Base-by-base conservation (phyloP, 2,888 invertebrate genomes). In the Harpalus rufipes region DNA sequence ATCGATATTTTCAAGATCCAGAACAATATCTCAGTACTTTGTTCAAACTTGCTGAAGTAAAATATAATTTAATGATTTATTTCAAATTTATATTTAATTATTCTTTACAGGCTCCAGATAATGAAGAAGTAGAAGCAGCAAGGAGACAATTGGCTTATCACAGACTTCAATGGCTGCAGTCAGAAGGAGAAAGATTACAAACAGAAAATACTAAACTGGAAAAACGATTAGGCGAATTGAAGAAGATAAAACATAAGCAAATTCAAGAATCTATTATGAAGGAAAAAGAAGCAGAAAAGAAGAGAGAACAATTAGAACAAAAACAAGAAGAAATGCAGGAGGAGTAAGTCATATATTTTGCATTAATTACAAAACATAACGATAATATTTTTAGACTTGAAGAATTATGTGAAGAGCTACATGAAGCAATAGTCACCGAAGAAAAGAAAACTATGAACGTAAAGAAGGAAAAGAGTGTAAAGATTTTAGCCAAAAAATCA, bases 141-240 rank as follows among this genome's bases (percentile, higher is more conserved):
- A 87, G 87, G 68, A 88, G 90, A 68, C 91, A 91, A 86, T 88
- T 89, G 84, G 90, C 90, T 4, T 91, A 90, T 86, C 91, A 91
- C 85, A 86, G 91, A 6, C 86, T 91, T 51, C 89, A 90, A 85
- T 91, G 91, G 91, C 85, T 91, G 85, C 89, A 89, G 81, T 89
- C 89, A 3, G 91, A 91, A 88, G 91, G 90, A 2, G 89, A 88
- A n/a, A 86, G 91, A 56, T 87, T 91, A 84, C 86, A 87, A 5
- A 88, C 89, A 65, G 91, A 91, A 86, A 91, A 91, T 86, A 86
- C 81, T 7, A 87, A 89, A 25, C 85, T 91, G 8, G 89, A 90
- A 85, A 78, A 85, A 8, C 88, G 89, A 65, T 85, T 91, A 58
- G 88, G 87, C 4, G 87, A 89, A 18, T 85, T 91, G 81, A 91